A percentile compares a stretch with the other conserved stretches of the same genome.
Evolutionary conservation across 2,797 vertebrate genomes (phyloP).

Genomic region (Clamator glandarius): DNA sequence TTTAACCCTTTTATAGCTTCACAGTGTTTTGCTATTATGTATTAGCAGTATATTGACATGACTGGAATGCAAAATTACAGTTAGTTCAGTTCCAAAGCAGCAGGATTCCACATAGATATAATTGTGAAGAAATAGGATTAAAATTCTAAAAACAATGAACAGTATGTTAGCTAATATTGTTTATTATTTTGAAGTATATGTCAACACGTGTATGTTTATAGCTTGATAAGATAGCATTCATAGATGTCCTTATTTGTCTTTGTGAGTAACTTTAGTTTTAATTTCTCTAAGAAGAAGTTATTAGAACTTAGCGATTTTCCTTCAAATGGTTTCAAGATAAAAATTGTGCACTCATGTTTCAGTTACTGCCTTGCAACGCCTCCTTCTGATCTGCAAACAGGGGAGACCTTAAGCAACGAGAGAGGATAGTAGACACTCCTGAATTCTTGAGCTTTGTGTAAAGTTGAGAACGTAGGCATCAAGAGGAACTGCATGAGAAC

Average conservation of each 20-base stretch:
- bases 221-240: background rate
- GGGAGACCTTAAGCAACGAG: background rate
- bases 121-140: background rate
- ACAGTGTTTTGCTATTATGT: background rate
- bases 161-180: background rate
- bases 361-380: background rate
- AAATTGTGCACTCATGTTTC: background rate
- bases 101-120: background rate
- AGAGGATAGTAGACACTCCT: background rate
- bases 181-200: background rate
- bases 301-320: background rate
- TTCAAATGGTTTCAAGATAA: background rate
- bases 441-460: background rate
- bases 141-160: background rate
- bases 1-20: background rate
- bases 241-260: background rate
- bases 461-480: background rate
- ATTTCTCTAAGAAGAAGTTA: background rate
- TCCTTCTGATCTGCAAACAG: background rate
- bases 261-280: background rate
- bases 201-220: background rate
- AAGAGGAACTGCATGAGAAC: background rate
- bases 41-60: background rate
- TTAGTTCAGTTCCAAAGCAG: background rate
- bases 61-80: background rate